Evolutionary conservation across 2,113 vertebrate genomes (phyloP).

Genomic region (Boleophthalmus pectinirostris): DNA sequence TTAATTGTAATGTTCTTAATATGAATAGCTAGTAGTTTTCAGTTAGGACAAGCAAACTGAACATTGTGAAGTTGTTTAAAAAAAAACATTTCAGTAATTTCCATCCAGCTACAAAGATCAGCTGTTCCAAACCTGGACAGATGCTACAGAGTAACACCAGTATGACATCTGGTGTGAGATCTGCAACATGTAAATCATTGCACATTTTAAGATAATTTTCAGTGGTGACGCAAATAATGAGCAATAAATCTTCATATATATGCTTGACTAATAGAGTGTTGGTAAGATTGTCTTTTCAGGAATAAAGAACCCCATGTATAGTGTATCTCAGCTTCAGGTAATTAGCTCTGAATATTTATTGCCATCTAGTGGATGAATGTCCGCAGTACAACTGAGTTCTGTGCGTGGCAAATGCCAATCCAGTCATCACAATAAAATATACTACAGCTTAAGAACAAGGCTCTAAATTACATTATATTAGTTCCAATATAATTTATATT

Average conservation of each 20-base stretch:
- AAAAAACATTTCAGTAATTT: neutral
- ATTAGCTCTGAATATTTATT: neutral
- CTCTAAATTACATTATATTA: neutral
- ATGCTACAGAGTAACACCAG: neutral
- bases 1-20: neutral
- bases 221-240: neutral
- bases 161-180: neutral
- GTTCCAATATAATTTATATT: too few species aligned
- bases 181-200: neutral
- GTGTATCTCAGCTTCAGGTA: neutral
- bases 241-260: too few species aligned
- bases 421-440: neutral
- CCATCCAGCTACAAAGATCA: neutral
- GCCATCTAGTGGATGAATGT: constrained; percentile 49
- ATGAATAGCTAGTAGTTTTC: neutral
- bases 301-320: too few species aligned
- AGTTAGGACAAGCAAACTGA: neutral
- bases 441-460: neutral
- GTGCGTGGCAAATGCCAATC: neutral
- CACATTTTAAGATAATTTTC: neutral
- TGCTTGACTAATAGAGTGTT: too few species aligned
- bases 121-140: neutral
- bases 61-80: neutral
- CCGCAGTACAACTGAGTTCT: constrained; percentile 13
- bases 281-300: too few species aligned